These are phyloP conservation scores for Otis tarda DNA, from an alignment of 2,113 vertebrate genomes.

Conservation along the genomic window DNA sequence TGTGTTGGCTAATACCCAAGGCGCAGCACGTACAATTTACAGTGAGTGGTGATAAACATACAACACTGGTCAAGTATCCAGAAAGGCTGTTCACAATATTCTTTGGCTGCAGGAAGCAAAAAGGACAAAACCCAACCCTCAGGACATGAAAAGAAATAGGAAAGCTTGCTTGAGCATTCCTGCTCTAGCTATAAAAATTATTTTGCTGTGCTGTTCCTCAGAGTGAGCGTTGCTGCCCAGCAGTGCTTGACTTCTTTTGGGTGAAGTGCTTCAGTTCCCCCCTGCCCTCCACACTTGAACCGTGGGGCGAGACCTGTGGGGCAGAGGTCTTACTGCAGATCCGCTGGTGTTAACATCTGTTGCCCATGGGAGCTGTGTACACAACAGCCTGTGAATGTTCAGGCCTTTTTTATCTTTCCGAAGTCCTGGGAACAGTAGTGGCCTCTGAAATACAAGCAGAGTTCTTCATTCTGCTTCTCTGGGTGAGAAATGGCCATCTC, in stretches of 20 bases:
- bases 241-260: background rate
- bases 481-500: background rate
- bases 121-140: constrained; percentile 26
- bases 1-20: background rate
- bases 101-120: background rate
- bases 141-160: background rate
- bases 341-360: accelerated
- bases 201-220: background rate
- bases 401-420: background rate
- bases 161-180: constrained; percentile 3
- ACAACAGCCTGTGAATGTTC: background rate
- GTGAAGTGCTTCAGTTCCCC: background rate
- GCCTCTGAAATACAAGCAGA: background rate
- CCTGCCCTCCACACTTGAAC: background rate
- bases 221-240: background rate
- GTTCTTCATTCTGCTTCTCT: background rate
- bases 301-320: background rate
- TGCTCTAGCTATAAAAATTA: background rate
- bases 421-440: background rate
- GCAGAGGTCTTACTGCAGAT: background rate
- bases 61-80: background rate
- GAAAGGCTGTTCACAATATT: background rate
- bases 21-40: background rate
- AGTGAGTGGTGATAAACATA: background rate
- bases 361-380: background rate